Evolutionary conservation across 1,140 invertebrate species (phyloP), one percentile per base, ranked within the genome.

Genomic region (Drosophila obscura): DNA sequence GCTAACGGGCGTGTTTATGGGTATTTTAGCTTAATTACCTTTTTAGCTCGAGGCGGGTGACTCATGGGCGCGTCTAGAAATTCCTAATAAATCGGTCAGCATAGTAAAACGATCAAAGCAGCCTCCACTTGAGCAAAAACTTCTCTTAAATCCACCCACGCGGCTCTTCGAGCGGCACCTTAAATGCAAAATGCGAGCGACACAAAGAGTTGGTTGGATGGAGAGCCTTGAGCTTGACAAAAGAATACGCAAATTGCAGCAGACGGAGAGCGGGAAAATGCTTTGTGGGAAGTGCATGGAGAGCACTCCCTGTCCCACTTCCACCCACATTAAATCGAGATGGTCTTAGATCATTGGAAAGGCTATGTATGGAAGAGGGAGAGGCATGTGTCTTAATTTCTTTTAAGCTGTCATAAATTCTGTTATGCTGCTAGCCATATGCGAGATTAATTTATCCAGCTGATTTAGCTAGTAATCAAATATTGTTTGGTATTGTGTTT

Each of bases 211-310:
- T 6, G 11, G 4, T 24, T 57, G 16, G 65, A 46, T 39, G 31
- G 9, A 11, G 35, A 68, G 77, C 77, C 77, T 79, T 79, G 72
- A 74, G 69, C 72, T 73, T 74, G 69, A 64, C 71, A 73, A 73
- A 73, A 63, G 68, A 73, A 44, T 51, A 41, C 45, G 46, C 35
- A 71, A 71, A 73, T 55, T 63, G 68, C 57, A 56, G 28, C 7
- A 5, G 50, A 35, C 8, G 4, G 28, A 15, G 64, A 39, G 35
- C 26, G 26, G 35, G 4, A 11, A 0, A 39, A 11, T 3, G 9
- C 16, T 26, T 41, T 39, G 44, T 69, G 66, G 66, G 66, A 69
- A 69, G 66, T 69, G 64, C 66, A 50, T 39, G 16, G 11, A 1
- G 49, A 50, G 24, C 66, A 69, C 66, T 13, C 66, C 66, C 67